These are phyloP conservation scores for Clamator glandarius DNA, from an alignment of 2,797 vertebrate species.

Conservation along the genomic window DNA sequence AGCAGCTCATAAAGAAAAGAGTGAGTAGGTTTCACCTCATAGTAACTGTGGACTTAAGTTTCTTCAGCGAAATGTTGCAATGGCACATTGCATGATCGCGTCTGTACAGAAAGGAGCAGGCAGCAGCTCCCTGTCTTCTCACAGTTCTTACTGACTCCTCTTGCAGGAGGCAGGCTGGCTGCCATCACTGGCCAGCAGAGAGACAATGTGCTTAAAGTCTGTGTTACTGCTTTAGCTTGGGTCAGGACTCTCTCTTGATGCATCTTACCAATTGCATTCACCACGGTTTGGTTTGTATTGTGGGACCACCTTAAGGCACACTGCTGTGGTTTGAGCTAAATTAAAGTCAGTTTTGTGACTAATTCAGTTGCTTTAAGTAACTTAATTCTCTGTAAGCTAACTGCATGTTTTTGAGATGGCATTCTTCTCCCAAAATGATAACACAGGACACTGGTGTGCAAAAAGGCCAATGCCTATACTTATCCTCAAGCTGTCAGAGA, in stretches of 20 bases:
- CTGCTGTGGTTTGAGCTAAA: too few relatives aligned
- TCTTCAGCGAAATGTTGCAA: not conserved
- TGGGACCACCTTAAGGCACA: not conserved
- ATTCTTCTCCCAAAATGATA: too few relatives aligned
- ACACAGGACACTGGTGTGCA: too few relatives aligned
- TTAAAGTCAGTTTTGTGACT: too few relatives aligned
- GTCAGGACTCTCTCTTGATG: not conserved
- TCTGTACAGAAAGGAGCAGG: not conserved
- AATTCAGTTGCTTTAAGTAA: too few relatives aligned
- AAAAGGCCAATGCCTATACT: too few relatives aligned
- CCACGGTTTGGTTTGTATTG: not conserved
- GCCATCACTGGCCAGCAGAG: not conserved
- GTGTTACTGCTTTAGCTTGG: not conserved
- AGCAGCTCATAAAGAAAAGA: not conserved
- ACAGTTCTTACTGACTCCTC: not conserved
- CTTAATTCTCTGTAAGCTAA: too few relatives aligned
- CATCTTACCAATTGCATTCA: rapidly evolving
- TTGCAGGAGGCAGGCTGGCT: not conserved
- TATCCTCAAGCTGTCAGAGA: too few relatives aligned
- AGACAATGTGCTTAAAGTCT: not conserved
- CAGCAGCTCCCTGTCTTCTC: not conserved
- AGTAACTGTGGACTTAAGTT: not conserved
- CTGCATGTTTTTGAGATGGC: too few relatives aligned
- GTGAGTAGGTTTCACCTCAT: not conserved
- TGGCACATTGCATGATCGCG: rapidly evolving